A percentile compares a stretch with the other conserved stretches of the same genome.
These are phyloP conservation scores for Drosophila anomelani DNA, from an alignment of 2,888 invertebrate genomes.

Conservation along the genomic window DNA sequence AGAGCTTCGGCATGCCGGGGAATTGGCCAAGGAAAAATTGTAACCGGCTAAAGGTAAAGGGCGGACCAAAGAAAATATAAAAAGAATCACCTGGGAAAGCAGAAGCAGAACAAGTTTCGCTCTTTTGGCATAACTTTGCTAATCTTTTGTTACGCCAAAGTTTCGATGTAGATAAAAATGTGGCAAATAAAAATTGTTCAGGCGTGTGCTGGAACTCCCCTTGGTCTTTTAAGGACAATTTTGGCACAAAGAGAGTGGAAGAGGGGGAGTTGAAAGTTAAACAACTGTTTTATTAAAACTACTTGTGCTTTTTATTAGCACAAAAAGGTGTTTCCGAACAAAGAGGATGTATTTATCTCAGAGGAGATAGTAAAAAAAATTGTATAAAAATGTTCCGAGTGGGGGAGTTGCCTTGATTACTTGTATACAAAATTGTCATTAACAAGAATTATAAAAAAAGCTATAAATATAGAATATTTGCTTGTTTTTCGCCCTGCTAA, in stretches of 20 bases:
- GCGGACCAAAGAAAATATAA: slow-evolving; percentile 12
- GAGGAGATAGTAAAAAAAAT: not conserved
- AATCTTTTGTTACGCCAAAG: slow-evolving; percentile 78
- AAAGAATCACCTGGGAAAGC: slow-evolving; percentile 9
- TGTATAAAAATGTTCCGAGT: not conserved
- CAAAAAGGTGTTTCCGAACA: not conserved
- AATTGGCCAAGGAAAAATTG: slow-evolving; percentile 41
- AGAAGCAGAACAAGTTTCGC: slow-evolving; percentile 46
- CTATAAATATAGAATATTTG: not conserved
- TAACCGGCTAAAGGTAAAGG: slow-evolving; percentile 27
- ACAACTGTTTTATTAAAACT: slow-evolving; percentile 34
- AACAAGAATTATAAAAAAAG: not conserved
- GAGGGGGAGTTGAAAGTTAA: slow-evolving; percentile 23
- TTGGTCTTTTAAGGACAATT: slow-evolving; percentile 30
- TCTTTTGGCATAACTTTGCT: slow-evolving; percentile 72
- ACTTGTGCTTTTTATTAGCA: slow-evolving; percentile 8
- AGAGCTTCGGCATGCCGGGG: slow-evolving; percentile 32
- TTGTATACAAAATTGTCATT: not conserved
- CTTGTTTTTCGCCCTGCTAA: not conserved
- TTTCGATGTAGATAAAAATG: slow-evolving; percentile 77
- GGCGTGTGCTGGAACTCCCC: slow-evolving; percentile 45
- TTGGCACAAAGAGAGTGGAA: not conserved
- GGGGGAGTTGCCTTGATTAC: not conserved
- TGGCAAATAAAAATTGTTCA: slow-evolving; percentile 70
- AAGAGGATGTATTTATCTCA: not conserved